phyloP scores from a whole-genome alignment of 2,797 vertebrate genomes.

The Sus cebifrons region DNA sequence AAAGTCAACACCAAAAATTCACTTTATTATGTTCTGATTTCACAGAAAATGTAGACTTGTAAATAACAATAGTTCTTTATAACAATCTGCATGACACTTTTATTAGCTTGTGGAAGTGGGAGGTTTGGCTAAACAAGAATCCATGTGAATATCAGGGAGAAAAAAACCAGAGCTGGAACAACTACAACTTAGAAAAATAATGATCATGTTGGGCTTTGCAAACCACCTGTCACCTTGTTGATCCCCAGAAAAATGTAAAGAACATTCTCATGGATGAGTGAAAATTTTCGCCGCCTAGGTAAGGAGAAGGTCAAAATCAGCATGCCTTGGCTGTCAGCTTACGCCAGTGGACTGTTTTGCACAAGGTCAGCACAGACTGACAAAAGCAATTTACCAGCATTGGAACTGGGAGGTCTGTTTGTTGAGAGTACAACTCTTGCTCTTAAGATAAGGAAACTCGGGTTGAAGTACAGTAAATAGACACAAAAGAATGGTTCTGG shows the following conservation, averaged over 20 bases:
- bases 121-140: slow-evolving; percentile 79
- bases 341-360: background rate
- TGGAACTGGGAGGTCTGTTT: slow-evolving; percentile 55
- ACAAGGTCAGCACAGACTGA: slow-evolving; percentile 34
- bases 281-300: slow-evolving; percentile 45
- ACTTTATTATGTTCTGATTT: slow-evolving; percentile 85
- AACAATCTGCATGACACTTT: slow-evolving; percentile 81
- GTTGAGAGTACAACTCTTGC: slow-evolving; percentile 10
- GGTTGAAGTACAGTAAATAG: slow-evolving; percentile 61
- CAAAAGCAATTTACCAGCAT: slow-evolving; percentile 33
- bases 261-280: slow-evolving; percentile 72
- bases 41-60: slow-evolving; percentile 82
- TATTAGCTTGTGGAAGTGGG: slow-evolving; percentile 79
- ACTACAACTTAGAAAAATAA: slow-evolving; percentile 78
- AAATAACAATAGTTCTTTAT: slow-evolving; percentile 85
- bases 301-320: slow-evolving; percentile 57
- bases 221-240: slow-evolving; percentile 77
- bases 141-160: slow-evolving; percentile 54
- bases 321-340: slow-evolving; percentile 1
- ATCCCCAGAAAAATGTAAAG: slow-evolving; percentile 79
- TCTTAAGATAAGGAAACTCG: slow-evolving; percentile 69
- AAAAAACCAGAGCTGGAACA: slow-evolving; percentile 45
- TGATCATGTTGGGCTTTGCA: slow-evolving; percentile 74
- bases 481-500: slow-evolving; percentile 72
- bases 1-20: slow-evolving; percentile 75